Evolutionary conservation across 2,888 invertebrate genomes (phyloP).

Genomic region (Cataglyphis altisquamis): DNA sequence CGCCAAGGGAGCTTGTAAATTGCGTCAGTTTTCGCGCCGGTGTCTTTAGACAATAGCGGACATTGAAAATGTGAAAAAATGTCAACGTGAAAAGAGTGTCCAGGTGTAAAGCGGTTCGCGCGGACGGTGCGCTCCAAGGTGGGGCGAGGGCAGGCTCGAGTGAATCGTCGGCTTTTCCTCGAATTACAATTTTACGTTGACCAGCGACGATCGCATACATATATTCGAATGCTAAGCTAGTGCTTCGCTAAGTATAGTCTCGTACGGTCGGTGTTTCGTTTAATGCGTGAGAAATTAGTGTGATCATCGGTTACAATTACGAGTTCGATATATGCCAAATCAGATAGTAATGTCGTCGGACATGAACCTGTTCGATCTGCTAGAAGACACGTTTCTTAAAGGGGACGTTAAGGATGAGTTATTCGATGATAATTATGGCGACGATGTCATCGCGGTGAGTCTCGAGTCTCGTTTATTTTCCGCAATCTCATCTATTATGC

Average conservation of each 20-base stretch:
- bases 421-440: slow-evolving; percentile 77
- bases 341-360: slow-evolving; percentile 82
- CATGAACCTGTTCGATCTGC: slow-evolving; percentile 85
- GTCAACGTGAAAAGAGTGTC: background rate
- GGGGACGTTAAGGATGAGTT: slow-evolving; percentile 80
- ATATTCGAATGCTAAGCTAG: background rate
- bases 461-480: background rate
- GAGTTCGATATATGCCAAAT: background rate
- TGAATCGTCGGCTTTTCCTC: background rate
- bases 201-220: background rate
- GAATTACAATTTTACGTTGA: background rate
- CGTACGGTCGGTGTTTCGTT: background rate
- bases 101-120: background rate
- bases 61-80: background rate
- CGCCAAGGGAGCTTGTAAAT: background rate
- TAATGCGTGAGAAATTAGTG: background rate
- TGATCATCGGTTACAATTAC: background rate
- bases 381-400: slow-evolving; percentile 83
- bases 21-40: background rate
- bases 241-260: too few relatives aligned
- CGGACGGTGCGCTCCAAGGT: background rate
- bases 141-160: background rate
- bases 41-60: background rate
- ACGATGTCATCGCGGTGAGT: slow-evolving; percentile 79
- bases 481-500: background rate